Conservation (phyloP, 2,888 invertebrate species). For the Phanerotoma sp. region DNA sequence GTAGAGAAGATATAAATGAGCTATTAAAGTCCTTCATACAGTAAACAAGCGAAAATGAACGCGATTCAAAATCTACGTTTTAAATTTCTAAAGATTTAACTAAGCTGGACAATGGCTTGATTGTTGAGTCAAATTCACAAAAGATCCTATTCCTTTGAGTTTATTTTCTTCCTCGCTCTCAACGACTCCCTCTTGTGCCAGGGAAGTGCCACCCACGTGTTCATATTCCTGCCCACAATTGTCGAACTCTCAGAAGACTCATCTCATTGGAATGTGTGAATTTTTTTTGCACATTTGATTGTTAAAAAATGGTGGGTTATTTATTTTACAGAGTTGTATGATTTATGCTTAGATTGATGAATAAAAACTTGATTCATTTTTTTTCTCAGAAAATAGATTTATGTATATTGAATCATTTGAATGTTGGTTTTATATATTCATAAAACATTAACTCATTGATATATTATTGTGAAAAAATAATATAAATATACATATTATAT, state of each 20-base stretch:
- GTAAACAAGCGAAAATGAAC: background rate
- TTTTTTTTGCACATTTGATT: conserved; percentile 5
- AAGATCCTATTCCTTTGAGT: background rate
- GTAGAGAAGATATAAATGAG: background rate
- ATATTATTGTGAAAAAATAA: too few relatives aligned
- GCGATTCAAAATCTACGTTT: background rate
- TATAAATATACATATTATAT: too few relatives aligned
- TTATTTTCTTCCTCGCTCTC: conserved; percentile 2
- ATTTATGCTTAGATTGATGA: background rate
- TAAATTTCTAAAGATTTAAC: background rate
- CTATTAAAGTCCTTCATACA: background rate
- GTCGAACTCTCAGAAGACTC: background rate
- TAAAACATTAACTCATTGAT: too few relatives aligned
- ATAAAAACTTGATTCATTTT: background rate
- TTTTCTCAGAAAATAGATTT: background rate
- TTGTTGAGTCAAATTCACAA: background rate
- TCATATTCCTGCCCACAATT: conserved; percentile 7
- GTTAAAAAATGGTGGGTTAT: conserved; percentile 7
- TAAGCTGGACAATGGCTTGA: conserved; percentile 1
- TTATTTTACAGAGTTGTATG: conserved; percentile 6
- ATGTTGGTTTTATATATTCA: too few relatives aligned
- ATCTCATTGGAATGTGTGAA: background rate
- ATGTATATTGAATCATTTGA: too few relatives aligned
- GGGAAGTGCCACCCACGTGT: conserved; percentile 12
- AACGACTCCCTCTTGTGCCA: background rate